Percentiles rank a stretch among this genome's conserved stretches.
Evolutionary conservation across 2,888 invertebrate species (phyloP).

Genomic region (Cylindroiulus punctatus): DNA sequence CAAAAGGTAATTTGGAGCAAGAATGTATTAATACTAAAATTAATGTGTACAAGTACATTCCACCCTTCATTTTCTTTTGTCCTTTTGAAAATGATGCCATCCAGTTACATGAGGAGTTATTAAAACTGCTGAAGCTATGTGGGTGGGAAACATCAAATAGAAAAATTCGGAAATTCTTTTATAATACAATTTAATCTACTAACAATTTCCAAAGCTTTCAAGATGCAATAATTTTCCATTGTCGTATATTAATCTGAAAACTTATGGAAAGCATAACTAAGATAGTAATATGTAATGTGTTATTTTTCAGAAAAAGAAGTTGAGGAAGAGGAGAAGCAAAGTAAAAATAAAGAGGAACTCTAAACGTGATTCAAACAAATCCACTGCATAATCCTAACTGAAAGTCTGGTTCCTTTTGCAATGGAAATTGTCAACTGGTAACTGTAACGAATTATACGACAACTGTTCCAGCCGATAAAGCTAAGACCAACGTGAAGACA

Average conservation of each 20-base stretch:
- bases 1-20: neutral
- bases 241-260: too few relatives aligned
- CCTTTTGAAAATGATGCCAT: too few relatives aligned
- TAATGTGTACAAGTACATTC: neutral
- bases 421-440: too few relatives aligned
- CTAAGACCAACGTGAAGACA: too few relatives aligned
- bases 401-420: neutral
- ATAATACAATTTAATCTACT: neutral
- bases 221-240: neutral
- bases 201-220: neutral
- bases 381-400: neutral
- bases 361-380: slow-evolving; percentile 2
- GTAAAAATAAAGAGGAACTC: slow-evolving; percentile 51
- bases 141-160: neutral
- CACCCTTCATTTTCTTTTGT: too few relatives aligned
- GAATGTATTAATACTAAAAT: neutral
- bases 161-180: neutral
- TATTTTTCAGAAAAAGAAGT: slow-evolving; percentile 42
- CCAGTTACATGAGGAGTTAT: too few relatives aligned
- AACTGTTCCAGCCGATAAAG: too few relatives aligned
- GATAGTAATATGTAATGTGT: neutral
- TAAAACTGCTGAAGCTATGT: too few relatives aligned
- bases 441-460: neutral
- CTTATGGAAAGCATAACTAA: neutral
- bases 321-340: slow-evolving; percentile 44